Conservation (phyloP, 2,113 vertebrate species). For the Parotia lawesii region DNA sequence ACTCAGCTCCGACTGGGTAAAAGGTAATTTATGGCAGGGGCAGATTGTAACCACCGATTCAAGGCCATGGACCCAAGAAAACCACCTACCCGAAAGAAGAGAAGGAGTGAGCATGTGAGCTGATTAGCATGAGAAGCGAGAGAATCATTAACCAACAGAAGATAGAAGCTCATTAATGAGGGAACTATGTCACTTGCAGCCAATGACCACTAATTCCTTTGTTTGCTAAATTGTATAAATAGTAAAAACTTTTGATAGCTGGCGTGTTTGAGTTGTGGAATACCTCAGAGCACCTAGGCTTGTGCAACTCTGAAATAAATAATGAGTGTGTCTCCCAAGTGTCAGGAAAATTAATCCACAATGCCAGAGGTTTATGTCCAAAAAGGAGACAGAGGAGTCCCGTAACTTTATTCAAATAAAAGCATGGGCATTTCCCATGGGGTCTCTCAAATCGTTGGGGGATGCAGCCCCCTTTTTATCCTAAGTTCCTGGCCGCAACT, state of each 20-base stretch:
- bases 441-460: not conserved
- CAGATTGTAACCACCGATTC: not conserved
- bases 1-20: accelerated
- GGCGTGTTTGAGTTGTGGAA: not conserved
- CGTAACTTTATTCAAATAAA: not conserved
- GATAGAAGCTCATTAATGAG: not conserved
- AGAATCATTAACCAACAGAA: too few species aligned
- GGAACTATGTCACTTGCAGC: not conserved
- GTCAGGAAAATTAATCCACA: not conserved
- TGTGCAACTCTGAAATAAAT: not conserved
- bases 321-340: not conserved
- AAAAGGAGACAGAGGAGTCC: not conserved
- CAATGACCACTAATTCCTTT: not conserved
- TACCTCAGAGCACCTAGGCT: not conserved
- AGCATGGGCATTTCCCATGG: not conserved
- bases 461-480: not conserved
- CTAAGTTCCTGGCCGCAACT: not conserved
- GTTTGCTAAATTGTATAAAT: not conserved
- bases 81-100: not conserved
- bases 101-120: not conserved
- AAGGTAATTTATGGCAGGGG: not conserved
- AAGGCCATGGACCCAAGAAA: accelerated
- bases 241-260: not conserved
- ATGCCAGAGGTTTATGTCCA: not conserved
- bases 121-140: not conserved